Conservation (phyloP, 2,888 invertebrate species). For the Neria commutata region DNA sequence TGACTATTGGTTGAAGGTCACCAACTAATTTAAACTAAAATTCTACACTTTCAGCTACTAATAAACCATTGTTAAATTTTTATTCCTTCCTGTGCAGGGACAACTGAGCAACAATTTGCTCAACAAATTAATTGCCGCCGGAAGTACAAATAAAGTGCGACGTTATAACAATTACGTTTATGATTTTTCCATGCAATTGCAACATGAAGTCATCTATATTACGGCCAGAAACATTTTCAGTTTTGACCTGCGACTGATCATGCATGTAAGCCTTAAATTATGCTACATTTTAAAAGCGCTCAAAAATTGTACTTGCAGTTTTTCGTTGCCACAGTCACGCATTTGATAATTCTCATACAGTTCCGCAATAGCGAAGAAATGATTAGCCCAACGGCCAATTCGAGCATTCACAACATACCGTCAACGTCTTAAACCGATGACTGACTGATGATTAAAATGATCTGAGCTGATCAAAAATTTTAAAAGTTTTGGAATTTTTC, state of each 20-base stretch:
- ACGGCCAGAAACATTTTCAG: slow-evolving; percentile 33
- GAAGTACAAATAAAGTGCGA: too few relatives aligned
- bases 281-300: background rate
- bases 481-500: background rate
- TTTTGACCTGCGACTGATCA: slow-evolving; percentile 30
- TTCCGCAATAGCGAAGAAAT: slow-evolving; percentile 17
- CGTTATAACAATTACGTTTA: slow-evolving; percentile 26
- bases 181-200: slow-evolving; percentile 35
- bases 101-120: too few relatives aligned
- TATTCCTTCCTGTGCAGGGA: too few relatives aligned
- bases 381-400: background rate
- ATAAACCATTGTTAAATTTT: too few relatives aligned
- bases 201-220: slow-evolving; percentile 29
- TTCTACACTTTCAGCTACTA: too few relatives aligned
- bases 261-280: slow-evolving; percentile 28
- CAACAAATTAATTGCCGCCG: too few relatives aligned
- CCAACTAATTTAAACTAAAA: too few relatives aligned
- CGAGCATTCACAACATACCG: background rate
- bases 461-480: background rate
- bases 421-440: too few relatives aligned
- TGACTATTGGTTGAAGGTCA: too few relatives aligned
- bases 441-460: background rate
- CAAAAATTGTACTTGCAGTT: slow-evolving; percentile 24
- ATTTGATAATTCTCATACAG: slow-evolving; percentile 37
- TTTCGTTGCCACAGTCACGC: slow-evolving; percentile 30